Conservation (phyloP, 2,113 vertebrate genomes). For the Seriola aureovittata region DNA sequence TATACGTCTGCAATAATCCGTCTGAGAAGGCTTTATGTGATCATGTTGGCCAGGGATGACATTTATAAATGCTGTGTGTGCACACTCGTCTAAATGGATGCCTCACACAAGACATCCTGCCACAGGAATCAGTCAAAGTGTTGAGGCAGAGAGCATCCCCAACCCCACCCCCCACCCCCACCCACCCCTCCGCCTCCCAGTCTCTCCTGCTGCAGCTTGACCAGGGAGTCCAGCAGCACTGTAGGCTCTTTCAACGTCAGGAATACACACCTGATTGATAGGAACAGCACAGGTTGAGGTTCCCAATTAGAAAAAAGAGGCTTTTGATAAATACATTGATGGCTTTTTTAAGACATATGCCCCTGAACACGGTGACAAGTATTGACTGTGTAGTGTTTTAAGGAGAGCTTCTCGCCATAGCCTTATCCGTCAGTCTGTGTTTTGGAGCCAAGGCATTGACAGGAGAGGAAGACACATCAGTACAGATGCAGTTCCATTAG, state of each 20-base stretch:
- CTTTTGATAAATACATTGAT: slow-evolving; percentile 58
- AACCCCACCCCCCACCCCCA: not conserved
- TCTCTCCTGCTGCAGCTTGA: slow-evolving; percentile 24
- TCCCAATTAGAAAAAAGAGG: slow-evolving; percentile 44
- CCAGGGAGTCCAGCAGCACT: not conserved
- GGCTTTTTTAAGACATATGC: slow-evolving; percentile 36
- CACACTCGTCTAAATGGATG: slow-evolving; percentile 81
- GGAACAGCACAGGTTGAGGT: slow-evolving; percentile 11
- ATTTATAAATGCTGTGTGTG: slow-evolving; percentile 86
- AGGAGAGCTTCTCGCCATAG: slow-evolving; percentile 52
- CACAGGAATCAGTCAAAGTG: slow-evolving; percentile 77
- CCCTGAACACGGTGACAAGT: slow-evolving; percentile 56
- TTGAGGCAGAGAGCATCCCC: slow-evolving; percentile 39
- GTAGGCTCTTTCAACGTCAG: not conserved
- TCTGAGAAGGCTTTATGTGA: slow-evolving; percentile 78
- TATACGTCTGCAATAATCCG: slow-evolving; percentile 77
- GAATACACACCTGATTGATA: slow-evolving; percentile 38
- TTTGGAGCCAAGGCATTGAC: slow-evolving; percentile 70
- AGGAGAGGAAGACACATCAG: slow-evolving; percentile 58
- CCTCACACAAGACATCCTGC: slow-evolving; percentile 71
- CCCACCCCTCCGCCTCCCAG: not conserved
- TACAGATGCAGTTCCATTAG: slow-evolving; percentile 66
- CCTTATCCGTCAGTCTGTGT: slow-evolving; percentile 56
- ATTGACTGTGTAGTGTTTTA: slow-evolving; percentile 68
- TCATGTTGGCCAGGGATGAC: slow-evolving; percentile 79